Conservation (phyloP, 2,888 invertebrate genomes). For the Lycophotia porphyrea region DNA sequence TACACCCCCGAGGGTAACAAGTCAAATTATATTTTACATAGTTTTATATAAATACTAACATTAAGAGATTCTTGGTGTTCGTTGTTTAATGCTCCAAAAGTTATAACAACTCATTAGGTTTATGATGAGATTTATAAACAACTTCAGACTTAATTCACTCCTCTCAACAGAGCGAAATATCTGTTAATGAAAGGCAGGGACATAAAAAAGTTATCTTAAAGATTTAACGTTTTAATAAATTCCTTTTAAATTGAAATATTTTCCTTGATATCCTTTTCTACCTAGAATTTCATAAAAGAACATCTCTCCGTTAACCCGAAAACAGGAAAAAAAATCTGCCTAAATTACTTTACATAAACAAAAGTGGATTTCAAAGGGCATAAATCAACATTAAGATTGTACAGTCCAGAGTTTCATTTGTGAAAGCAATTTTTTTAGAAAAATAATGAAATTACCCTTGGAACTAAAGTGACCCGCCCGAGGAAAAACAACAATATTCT, state of each 20-base stretch:
- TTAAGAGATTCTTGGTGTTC: constrained; percentile 48
- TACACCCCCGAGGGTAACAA: constrained; percentile 66
- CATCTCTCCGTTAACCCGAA: constrained; percentile 61
- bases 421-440: constrained; percentile 82
- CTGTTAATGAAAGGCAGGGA: constrained; percentile 34
- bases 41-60: constrained; percentile 58
- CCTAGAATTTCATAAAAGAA: constrained; percentile 57
- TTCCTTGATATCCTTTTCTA: constrained; percentile 46
- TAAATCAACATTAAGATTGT: constrained; percentile 82
- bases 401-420: constrained; percentile 81
- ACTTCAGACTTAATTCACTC: constrained; percentile 42
- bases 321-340: constrained; percentile 66
- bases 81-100: constrained; percentile 48
- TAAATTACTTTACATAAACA: constrained; percentile 75
- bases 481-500: constrained; percentile 88
- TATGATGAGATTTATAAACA: constrained; percentile 47
- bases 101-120: constrained; percentile 43
- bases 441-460: constrained; percentile 87
- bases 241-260: constrained; percentile 52
- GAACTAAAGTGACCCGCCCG: constrained; percentile 87
- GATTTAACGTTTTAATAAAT: constrained; percentile 55
- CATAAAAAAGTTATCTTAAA: constrained; percentile 47
- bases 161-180: constrained; percentile 32
- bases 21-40: constrained; percentile 64
- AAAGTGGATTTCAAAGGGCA: constrained; percentile 79